phyloP scores from a whole-genome alignment of 2,797 vertebrate species.

The Tauraco hartlaubi region DNA sequence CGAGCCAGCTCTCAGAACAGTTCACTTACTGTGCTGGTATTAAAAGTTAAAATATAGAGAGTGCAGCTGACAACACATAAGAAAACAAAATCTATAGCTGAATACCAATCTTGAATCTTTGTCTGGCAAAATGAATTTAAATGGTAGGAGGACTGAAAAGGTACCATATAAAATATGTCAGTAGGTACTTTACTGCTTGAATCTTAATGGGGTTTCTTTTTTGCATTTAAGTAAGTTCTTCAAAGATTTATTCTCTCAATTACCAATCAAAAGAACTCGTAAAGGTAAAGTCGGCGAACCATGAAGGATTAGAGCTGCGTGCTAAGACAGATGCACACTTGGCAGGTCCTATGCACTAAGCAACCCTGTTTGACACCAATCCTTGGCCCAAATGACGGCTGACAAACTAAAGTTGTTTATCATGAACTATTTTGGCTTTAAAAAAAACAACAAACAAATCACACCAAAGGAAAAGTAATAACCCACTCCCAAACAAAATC shows the following conservation, averaged over 20 bases:
- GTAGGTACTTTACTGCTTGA: slow-evolving; percentile 57
- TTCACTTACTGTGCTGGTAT: background rate
- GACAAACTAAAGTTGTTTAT: slow-evolving; percentile 5
- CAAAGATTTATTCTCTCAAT: slow-evolving; percentile 79
- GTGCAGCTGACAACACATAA: slow-evolving; percentile 14
- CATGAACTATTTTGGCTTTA: background rate
- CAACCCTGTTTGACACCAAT: background rate
- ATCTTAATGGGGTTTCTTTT: slow-evolving; percentile 52
- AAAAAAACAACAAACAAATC: background rate
- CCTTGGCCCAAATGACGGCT: slow-evolving; percentile 4
- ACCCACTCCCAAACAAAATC: background rate
- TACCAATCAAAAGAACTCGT: slow-evolving; percentile 77
- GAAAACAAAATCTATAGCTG: slow-evolving; percentile 51
- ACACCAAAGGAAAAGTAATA: background rate
- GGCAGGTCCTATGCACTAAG: slow-evolving; percentile 13
- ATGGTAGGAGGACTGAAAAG: slow-evolving; percentile 22
- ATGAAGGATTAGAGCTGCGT: slow-evolving; percentile 69
- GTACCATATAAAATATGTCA: slow-evolving; percentile 47
- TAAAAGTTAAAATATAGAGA: slow-evolving; percentile 58
- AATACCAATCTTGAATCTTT: slow-evolving; percentile 37
- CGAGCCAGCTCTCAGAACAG: background rate
- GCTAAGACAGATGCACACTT: slow-evolving; percentile 49
- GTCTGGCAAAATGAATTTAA: slow-evolving; percentile 61
- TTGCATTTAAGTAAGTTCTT: slow-evolving; percentile 70
- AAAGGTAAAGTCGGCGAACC: slow-evolving; percentile 59